These are phyloP conservation scores for Sigmodon hispidus DNA, from an alignment of 2,113 vertebrate species.

Conservation along the genomic window DNA sequence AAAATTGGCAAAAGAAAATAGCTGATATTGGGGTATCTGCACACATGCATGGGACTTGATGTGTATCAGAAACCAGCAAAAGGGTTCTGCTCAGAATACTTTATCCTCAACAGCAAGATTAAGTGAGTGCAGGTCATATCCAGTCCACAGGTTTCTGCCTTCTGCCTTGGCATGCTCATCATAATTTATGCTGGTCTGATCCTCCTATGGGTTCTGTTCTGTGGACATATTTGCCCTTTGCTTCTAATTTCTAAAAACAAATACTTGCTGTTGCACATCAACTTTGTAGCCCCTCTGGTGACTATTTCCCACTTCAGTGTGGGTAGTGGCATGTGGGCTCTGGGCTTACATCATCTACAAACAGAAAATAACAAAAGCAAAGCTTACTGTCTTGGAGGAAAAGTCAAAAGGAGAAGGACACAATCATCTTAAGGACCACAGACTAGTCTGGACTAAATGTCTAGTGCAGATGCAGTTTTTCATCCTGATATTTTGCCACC, in stretches of 20 bases:
- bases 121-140: not conserved
- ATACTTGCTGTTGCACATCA: too few species aligned
- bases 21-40: not conserved
- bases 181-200: too few species aligned
- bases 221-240: not conserved
- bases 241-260: not conserved
- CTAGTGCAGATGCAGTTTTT: not conserved
- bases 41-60: not conserved
- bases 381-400: too few species aligned
- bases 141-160: too few species aligned
- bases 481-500: not conserved
- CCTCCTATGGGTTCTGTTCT: not conserved
- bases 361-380: not conserved
- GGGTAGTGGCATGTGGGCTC: rapidly evolving
- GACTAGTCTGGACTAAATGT: rapidly evolving
- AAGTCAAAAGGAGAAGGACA: rapidly evolving
- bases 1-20: not conserved
- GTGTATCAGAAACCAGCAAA: not conserved
- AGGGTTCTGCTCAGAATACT: not conserved
- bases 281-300: too few species aligned
- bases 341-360: rapidly evolving
- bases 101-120: not conserved
- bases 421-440: rapidly evolving
- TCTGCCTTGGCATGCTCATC: not conserved
- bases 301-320: not conserved